A percentile compares a stretch with the other conserved stretches of the same genome.
These are phyloP conservation scores for Haemorhous mexicanus DNA, from an alignment of 2,113 vertebrate species.

Conservation along the genomic window DNA sequence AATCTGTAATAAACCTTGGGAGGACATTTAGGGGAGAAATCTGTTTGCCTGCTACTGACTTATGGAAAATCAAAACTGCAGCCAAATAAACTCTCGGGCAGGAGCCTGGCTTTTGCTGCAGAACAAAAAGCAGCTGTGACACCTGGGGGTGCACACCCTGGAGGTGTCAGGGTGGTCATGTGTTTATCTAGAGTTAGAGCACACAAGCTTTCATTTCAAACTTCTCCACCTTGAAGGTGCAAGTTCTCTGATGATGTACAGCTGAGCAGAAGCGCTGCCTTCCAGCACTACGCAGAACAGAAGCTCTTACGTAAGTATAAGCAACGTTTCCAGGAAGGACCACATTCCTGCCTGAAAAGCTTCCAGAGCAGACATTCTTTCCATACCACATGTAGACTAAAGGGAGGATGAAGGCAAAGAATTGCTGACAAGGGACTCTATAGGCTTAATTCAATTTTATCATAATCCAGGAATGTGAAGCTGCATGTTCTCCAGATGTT, in stretches of 20 bases:
- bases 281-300: not conserved
- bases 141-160: not conserved
- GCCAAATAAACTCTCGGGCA: not conserved
- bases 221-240: not conserved
- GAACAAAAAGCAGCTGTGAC: not conserved
- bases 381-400: not conserved
- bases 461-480: not conserved
- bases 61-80: not conserved
- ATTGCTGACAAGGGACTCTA: not conserved
- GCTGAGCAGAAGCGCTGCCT: not conserved
- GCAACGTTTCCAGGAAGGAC: conserved; percentile 16
- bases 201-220: not conserved
- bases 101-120: not conserved
- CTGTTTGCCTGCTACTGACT: not conserved
- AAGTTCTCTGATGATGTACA: not conserved
- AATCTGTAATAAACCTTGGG: not conserved
- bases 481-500: conserved; percentile 6
- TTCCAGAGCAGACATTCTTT: conserved; percentile 32
- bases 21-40: not conserved
- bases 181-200: not conserved
- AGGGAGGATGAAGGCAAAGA: not conserved
- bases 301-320: not conserved
- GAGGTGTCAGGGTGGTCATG: not conserved
- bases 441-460: not conserved
- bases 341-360: conserved; percentile 12